Base-by-base conservation (phyloP, 1,140 invertebrate species). In the Tetraneura akinire region DNA sequence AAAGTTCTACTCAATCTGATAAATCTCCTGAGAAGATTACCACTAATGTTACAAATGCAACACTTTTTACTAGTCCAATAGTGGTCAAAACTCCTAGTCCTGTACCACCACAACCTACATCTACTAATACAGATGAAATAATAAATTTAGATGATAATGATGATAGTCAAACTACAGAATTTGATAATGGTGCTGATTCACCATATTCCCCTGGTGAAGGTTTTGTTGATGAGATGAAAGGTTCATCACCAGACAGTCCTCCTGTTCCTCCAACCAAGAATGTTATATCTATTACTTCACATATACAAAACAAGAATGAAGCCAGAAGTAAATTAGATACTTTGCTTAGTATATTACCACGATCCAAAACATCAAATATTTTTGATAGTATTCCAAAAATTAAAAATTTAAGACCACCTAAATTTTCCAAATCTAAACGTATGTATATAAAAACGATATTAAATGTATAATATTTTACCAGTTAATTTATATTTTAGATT, bases 181-280 rank as follows among this genome's bases (percentile, higher is more conserved):
- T 82, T 64, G 83, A 82, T 68, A 80, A 74, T 26, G 68, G 70
- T 45, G 83, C 81, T 83, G 91, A 93, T 71, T 94, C 93, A 14
- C 94, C 94, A 0, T 94, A 94, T 86, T 94, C 93, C 29, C 93
- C 93, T 0, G 93, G 92, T 32, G 93, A 92, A 4, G 92, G 90
- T 81, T 91, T 95, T 84, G 94, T 92, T 83, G 92, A 94, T 83
- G 94, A 94, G 85, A 87, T 95, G 51, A 95, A 95, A 86, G 92
- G 94, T 86, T 93, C 94, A 37, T 93, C 93, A 23, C 86, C 87
- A n/a, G 88, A 80, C 3, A 80, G 84, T 45, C 70, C 83, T 45
- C 70, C 83, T 26, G 26, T 26, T 71, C 64, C 51, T 57, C 66
- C 26, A 26, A 57, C 14, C 3, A 70, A 70, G 16, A 49, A 47